phyloP scores from a whole-genome alignment of 2,113 vertebrate genomes.

The Bubalus kerabau region DNA sequence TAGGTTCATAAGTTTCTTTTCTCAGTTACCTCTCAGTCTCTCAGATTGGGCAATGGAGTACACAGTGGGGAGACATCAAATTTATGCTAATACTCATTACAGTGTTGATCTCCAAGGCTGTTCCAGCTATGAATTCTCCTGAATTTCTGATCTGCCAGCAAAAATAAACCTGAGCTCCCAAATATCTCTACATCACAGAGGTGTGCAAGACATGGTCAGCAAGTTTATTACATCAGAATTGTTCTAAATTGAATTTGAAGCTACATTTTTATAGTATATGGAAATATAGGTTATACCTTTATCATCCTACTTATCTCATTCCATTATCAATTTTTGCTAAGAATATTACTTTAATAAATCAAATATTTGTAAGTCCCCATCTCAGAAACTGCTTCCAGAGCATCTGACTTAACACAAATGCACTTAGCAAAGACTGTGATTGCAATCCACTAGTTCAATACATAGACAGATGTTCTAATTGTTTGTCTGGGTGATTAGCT shows the following conservation, averaged over 20 bases:
- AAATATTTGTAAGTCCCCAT: neutral
- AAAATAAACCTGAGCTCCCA: neutral
- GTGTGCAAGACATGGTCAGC: neutral
- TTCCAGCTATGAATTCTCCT: neutral
- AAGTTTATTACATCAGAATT: neutral
- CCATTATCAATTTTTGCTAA: neutral
- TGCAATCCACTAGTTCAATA: neutral
- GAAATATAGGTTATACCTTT: neutral
- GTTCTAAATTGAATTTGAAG: neutral
- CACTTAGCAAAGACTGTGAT: neutral
- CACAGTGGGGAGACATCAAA: neutral
- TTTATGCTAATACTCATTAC: accelerated
- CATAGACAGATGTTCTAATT: neutral
- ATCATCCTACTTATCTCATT: neutral
- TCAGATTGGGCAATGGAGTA: too few relatives aligned
- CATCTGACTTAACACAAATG: neutral
- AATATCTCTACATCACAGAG: neutral
- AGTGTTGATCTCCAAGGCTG: neutral
- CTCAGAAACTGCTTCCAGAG: neutral
- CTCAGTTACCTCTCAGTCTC: neutral
- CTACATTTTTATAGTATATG: neutral
- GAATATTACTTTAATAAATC: neutral
- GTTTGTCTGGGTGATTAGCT: constrained; percentile 19
- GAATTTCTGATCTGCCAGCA: neutral
- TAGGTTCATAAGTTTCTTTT: neutral